These are phyloP conservation scores for Lophura nycthemera DNA, from an alignment of 2,113 vertebrate genomes.

Conservation along the genomic window DNA sequence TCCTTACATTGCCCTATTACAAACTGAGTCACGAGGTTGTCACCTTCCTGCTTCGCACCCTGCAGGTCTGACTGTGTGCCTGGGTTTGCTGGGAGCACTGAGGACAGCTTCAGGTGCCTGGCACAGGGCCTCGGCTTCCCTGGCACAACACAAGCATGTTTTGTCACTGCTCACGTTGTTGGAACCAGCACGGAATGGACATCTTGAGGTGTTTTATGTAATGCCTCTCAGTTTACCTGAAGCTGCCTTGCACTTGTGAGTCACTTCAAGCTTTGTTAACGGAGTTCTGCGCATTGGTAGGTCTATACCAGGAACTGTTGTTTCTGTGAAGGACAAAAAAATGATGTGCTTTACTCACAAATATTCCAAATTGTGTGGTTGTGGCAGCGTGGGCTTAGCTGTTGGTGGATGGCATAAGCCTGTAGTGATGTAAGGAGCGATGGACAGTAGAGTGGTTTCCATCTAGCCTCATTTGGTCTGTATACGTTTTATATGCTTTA, in stretches of 20 bases:
- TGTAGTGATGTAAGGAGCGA: background rate
- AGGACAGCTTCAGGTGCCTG: background rate
- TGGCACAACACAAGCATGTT: background rate
- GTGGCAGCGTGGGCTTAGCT: slow-evolving; percentile 32
- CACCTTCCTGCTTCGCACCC: background rate
- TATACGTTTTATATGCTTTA: background rate
- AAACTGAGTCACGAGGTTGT: background rate
- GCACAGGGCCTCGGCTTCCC: background rate
- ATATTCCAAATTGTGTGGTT: background rate
- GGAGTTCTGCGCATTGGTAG: background rate
- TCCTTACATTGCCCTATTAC: background rate
- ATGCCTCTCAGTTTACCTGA: background rate
- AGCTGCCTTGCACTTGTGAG: background rate
- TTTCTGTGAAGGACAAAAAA: background rate
- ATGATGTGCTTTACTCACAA: background rate
- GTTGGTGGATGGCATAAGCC: slow-evolving; percentile 18
- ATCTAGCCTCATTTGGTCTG: background rate
- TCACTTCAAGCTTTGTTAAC: background rate
- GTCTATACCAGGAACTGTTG: background rate
- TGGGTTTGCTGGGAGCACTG: background rate
- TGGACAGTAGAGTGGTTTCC: background rate
- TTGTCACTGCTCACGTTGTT: background rate
- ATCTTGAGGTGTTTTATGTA: background rate
- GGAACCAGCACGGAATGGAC: background rate
- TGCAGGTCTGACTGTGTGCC: background rate